These are phyloP conservation scores for Drosophila parvula DNA, from an alignment of 1,140 invertebrate genomes.

Conservation along the genomic window DNA sequence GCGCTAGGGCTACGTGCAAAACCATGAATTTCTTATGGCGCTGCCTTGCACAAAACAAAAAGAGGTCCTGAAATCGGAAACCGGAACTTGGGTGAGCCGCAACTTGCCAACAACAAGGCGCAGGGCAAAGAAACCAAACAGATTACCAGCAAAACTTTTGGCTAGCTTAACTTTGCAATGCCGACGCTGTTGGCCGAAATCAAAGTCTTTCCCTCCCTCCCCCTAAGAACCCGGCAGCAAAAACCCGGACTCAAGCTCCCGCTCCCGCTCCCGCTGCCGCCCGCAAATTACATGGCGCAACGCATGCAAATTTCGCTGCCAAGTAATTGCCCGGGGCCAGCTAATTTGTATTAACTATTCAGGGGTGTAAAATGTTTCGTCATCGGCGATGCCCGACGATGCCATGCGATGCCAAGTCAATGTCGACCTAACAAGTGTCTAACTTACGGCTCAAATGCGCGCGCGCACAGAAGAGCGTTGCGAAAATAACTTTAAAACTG, in stretches of 20 bases:
- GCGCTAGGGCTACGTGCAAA: conserved; percentile 63
- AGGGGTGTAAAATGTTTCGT: conserved; percentile 57
- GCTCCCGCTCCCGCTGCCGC: neutral
- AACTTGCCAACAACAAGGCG: conserved; percentile 55
- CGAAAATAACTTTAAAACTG: conserved; percentile 54
- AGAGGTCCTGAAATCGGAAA: conserved; percentile 74
- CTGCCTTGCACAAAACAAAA: conserved; percentile 55
- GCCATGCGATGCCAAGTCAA: conserved; percentile 27
- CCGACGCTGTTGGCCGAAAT: conserved; percentile 45
- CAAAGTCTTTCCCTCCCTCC: conserved; percentile 20
- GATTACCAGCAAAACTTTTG: conserved; percentile 74
- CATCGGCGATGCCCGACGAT: conserved; percentile 26
- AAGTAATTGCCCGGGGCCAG: conserved; percentile 40
- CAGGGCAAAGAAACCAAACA: conserved; percentile 54
- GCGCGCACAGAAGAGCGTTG: conserved; percentile 50
- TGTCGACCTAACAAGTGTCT: conserved; percentile 48
- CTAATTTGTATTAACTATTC: conserved; percentile 69
- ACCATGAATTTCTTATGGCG: conserved; percentile 77
- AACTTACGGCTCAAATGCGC: conserved; percentile 38
- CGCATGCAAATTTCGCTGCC: conserved; percentile 53
- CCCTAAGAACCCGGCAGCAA: neutral
- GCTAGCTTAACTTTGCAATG: conserved; percentile 58
- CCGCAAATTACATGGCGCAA: conserved; percentile 30
- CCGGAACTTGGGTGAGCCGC: conserved; percentile 69
- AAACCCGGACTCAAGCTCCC: neutral